Conservation (phyloP, 2,888 invertebrate species). For the Zygaena filipendulae region DNA sequence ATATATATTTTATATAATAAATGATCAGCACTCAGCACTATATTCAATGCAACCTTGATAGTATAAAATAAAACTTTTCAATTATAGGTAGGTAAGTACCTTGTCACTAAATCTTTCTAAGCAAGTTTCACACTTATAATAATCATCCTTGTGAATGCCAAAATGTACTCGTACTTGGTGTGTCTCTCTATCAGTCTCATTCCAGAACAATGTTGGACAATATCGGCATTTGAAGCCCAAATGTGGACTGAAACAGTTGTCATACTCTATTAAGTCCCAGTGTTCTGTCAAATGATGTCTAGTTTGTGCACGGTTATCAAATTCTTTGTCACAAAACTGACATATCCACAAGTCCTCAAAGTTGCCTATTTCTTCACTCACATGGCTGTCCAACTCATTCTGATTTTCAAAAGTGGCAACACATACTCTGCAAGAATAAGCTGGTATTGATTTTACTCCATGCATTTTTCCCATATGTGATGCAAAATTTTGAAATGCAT, state of each 20-base stretch:
- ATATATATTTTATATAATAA: too few species aligned
- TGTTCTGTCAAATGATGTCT: conserved; percentile 44
- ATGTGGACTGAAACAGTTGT: conserved; percentile 58
- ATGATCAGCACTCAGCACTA: not conserved
- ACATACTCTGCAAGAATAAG: conserved; percentile 50
- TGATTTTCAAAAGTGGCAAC: conserved; percentile 40
- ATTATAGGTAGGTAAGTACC: conserved; percentile 25
- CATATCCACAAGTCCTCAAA: conserved; percentile 59
- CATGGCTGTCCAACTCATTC: conserved; percentile 38
- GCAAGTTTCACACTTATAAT: conserved; percentile 49
- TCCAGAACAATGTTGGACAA: conserved; percentile 60
- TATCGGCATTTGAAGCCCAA: conserved; percentile 59
- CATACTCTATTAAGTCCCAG: conserved; percentile 37
- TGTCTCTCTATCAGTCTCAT: conserved; percentile 51
- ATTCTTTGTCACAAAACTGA: conserved; percentile 62
- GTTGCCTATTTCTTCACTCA: conserved; percentile 35
- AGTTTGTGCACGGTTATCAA: conserved; percentile 39
- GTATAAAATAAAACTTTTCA: too few species aligned
- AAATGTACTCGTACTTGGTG: conserved; percentile 51
- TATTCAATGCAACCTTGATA: too few species aligned
- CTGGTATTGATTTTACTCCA: conserved; percentile 34
- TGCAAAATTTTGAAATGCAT: conserved; percentile 26
- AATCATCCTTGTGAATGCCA: conserved; percentile 35
- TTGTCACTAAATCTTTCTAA: conserved; percentile 51
- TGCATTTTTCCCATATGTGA: conserved; percentile 50